These are phyloP conservation scores for Lingula anatina DNA, from an alignment of 2,888 invertebrate genomes.

Conservation along the genomic window DNA sequence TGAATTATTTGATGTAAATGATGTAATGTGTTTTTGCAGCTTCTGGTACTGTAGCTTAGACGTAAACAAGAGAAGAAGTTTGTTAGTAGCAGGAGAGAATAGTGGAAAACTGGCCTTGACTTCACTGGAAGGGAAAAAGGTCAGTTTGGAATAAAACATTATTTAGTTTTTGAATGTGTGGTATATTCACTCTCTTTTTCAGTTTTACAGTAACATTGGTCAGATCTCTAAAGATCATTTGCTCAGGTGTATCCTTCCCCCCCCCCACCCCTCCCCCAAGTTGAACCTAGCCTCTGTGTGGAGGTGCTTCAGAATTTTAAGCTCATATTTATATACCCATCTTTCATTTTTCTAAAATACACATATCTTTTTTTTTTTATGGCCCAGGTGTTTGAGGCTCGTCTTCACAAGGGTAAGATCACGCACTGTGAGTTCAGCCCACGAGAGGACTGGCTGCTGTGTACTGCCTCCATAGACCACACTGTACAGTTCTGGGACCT, in stretches of 20 bases:
- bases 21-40: constrained; percentile 15
- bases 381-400: constrained; percentile 24
- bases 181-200: too few species aligned
- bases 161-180: too few species aligned
- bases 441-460: constrained; percentile 32
- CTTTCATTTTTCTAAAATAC: too few species aligned
- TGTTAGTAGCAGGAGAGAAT: constrained; percentile 34
- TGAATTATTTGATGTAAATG: not conserved
- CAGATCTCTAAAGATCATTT: too few species aligned
- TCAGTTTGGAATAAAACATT: too few species aligned
- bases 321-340: too few species aligned
- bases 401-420: constrained; percentile 36
- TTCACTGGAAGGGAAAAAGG: constrained; percentile 29
- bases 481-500: constrained; percentile 43
- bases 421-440: constrained; percentile 39
- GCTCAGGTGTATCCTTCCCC: too few species aligned
- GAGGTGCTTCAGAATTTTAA: too few species aligned
- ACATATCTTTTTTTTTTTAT: too few species aligned
- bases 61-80: constrained; percentile 17
- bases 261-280: too few species aligned
- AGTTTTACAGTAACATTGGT: too few species aligned
- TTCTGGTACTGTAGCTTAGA: constrained; percentile 40
- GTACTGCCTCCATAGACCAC: constrained; percentile 33
- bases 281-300: too few species aligned
- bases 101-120: constrained; percentile 24